Percentiles rank a stretch among this genome's conserved stretches.
phyloP scores from a whole-genome alignment of 2,888 invertebrate genomes.

The Leptinotarsa tumamoca region DNA sequence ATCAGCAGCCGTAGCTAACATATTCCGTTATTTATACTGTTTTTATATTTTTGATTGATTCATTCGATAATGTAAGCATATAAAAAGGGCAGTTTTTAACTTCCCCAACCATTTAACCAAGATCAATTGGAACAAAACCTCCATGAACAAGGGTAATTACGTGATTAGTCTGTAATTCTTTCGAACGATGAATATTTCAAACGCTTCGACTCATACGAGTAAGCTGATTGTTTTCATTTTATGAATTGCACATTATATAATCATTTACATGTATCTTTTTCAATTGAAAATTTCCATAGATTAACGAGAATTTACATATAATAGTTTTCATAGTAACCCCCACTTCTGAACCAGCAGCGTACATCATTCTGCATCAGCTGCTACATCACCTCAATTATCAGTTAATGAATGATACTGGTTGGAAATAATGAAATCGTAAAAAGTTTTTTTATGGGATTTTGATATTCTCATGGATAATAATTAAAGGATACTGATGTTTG shows the following conservation, averaged over 20 bases:
- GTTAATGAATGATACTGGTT: slow-evolving; percentile 20
- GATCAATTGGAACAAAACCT: too few species aligned
- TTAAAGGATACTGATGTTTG: slow-evolving; percentile 36
- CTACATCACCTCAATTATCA: slow-evolving; percentile 15
- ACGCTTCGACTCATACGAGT: background rate
- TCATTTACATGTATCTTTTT: background rate
- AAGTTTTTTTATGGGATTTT: slow-evolving; percentile 38
- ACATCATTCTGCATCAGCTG: background rate
- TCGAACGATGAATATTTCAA: background rate
- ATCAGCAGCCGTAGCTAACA: too few species aligned
- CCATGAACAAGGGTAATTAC: too few species aligned
- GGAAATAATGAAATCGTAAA: slow-evolving; percentile 21
- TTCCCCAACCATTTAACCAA: too few species aligned
- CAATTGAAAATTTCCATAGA: slow-evolving; percentile 17
- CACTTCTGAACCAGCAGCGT: background rate
- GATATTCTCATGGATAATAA: slow-evolving; percentile 35
- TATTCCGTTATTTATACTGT: too few species aligned
- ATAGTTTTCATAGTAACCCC: slow-evolving; percentile 20
- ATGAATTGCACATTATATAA: background rate
- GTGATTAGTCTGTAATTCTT: background rate
- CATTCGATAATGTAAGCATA: too few species aligned
- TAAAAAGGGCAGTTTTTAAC: too few species aligned
- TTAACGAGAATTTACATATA: slow-evolving; percentile 21
- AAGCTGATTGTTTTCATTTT: background rate
- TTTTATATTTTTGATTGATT: too few species aligned